A percentile compares a stretch with the other conserved stretches of the same genome.
phyloP scores from a whole-genome alignment of 2,888 invertebrate species.

The Tubulanus polymorphus region DNA sequence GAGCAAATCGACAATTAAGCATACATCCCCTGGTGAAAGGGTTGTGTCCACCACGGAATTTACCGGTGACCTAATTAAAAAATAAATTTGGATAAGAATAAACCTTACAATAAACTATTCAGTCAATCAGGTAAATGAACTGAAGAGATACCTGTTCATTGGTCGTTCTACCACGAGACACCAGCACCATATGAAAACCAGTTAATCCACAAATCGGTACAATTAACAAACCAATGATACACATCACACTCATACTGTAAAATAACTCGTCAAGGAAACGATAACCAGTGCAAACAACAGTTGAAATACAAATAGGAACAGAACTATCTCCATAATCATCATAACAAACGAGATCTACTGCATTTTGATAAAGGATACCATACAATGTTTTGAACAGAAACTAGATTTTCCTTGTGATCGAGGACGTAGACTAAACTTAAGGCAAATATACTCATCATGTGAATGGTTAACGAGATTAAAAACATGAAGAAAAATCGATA shows the following conservation, averaged over 20 bases:
- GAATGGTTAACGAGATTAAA: constrained; percentile 89
- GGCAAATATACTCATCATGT: constrained; percentile 96
- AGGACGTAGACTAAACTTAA: constrained; percentile 90
- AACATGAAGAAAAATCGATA: constrained; percentile 99
- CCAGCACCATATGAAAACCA: constrained; percentile 95
- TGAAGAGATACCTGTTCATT: constrained; percentile 97
- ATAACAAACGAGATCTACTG: too few species aligned
- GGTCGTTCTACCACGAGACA: constrained; percentile 93
- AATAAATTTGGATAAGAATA: too few species aligned
- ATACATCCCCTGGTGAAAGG: constrained; percentile 95
- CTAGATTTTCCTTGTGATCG: constrained; percentile 74
- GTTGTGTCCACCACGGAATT: constrained; percentile 97
- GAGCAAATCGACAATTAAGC: constrained; percentile 89
- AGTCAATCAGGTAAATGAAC: too few species aligned
- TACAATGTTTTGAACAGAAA: constrained; percentile 57
- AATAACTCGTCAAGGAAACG: constrained; percentile 21
- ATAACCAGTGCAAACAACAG: too few species aligned
- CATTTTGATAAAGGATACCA: constrained; percentile 59
- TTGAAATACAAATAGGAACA: too few species aligned
- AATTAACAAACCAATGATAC: constrained; percentile 82
- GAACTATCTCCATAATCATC: too few species aligned
- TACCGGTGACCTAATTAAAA: constrained; percentile 78
- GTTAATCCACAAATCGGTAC: constrained; percentile 97
- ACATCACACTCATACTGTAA: constrained; percentile 61
- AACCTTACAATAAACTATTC: too few species aligned